Conservation (phyloP, 1,140 invertebrate genomes). For the Chymomyza costata region DNA sequence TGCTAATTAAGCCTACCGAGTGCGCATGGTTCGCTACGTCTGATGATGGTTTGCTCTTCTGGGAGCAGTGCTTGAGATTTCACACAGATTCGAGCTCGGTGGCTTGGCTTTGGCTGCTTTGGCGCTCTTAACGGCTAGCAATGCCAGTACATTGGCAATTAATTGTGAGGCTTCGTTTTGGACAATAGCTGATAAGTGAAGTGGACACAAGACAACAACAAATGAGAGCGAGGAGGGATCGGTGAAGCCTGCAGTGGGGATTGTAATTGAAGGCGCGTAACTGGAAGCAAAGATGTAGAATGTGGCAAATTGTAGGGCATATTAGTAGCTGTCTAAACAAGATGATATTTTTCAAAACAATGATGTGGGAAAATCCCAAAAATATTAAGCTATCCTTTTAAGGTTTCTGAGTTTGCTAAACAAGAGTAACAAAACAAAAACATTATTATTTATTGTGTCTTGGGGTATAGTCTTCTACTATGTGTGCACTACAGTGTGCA, state of each 20-base stretch:
- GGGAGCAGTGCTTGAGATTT: conserved; percentile 43
- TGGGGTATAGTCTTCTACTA: too few species aligned
- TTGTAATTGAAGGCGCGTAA: conserved; percentile 61
- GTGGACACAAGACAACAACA: conserved; percentile 44
- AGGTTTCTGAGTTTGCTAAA: too few species aligned
- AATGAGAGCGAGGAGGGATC: conserved; percentile 21
- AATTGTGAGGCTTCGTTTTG: conserved; percentile 57
- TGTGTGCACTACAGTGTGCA: too few species aligned
- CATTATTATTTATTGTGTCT: too few species aligned
- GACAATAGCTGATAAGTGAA: conserved; percentile 67
- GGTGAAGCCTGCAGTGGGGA: too few species aligned
- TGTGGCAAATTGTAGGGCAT: conserved; percentile 10
- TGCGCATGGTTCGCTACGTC: conserved; percentile 44
- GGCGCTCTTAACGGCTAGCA: too few species aligned
- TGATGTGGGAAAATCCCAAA: too few species aligned
- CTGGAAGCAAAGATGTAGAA: conserved; percentile 14
- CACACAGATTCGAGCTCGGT: conserved; percentile 62
- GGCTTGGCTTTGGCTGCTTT: too few species aligned
- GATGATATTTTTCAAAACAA: too few species aligned
- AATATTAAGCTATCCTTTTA: too few species aligned
- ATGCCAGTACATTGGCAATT: conserved; percentile 66
- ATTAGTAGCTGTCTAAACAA: too few species aligned
- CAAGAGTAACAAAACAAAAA: too few species aligned
- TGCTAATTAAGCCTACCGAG: conserved; percentile 68
- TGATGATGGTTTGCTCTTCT: background rate